These are phyloP conservation scores for Pseudomyrmex concolor DNA, from an alignment of 1,140 invertebrate genomes.

Conservation along the genomic window DNA sequence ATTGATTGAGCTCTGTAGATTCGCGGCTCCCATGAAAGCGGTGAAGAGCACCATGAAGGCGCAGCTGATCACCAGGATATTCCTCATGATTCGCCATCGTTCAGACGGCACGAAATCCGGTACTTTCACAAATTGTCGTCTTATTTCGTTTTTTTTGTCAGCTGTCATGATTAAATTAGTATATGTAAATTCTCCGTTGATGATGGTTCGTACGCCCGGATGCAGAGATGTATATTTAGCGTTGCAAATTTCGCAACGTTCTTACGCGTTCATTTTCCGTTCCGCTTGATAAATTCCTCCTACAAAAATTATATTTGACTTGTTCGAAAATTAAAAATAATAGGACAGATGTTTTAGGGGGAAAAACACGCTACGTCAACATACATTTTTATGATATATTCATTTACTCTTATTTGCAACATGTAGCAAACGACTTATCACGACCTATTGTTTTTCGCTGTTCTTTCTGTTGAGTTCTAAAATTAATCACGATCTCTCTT, in stretches of 20 bases:
- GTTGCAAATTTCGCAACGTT: no score
- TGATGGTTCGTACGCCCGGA: neutral
- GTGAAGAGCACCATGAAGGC: slow-evolving; percentile 94
- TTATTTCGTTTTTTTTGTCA: slow-evolving; percentile 17
- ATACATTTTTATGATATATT: no score
- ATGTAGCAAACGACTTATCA: no score
- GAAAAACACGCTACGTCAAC: neutral
- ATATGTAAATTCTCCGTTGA: neutral
- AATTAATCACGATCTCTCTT: neutral
- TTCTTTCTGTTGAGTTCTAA: neutral
- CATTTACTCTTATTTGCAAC: no score
- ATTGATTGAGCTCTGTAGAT: slow-evolving; percentile 91
- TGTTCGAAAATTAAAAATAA: neutral
- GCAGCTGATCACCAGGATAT: slow-evolving; percentile 90
- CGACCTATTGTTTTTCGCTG: neutral
- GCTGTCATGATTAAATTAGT: slow-evolving; percentile 33
- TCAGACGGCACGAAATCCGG: slow-evolving; percentile 84
- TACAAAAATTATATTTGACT: neutral
- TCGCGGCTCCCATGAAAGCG: slow-evolving; percentile 92
- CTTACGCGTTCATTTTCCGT: neutral
- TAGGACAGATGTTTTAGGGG: no score
- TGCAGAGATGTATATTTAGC: no score
- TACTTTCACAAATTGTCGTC: slow-evolving; percentile 73
- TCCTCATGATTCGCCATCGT: slow-evolving; percentile 89
- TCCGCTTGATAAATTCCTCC: neutral